Conservation (phyloP, 1,140 invertebrate genomes). For the Battus philenor region DNA sequence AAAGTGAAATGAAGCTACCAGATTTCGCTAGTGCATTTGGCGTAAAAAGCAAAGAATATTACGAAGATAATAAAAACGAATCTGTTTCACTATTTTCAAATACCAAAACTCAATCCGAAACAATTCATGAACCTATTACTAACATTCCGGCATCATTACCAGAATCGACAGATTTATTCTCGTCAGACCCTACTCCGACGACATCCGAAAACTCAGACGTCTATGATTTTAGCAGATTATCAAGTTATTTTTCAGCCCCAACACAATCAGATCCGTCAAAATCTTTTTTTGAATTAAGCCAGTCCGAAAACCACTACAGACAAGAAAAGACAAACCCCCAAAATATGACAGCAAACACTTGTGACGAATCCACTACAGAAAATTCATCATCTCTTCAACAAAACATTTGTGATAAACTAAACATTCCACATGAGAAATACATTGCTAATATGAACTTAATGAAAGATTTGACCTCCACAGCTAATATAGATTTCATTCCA, state of each 20-base stretch:
- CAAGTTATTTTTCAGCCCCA: conserved; percentile 54
- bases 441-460: conserved; percentile 40
- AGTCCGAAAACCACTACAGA: conserved; percentile 64
- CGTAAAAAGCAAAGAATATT: conserved; percentile 6
- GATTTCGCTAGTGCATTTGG: conserved; percentile 11
- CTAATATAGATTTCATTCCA: conserved; percentile 30
- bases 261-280: conserved; percentile 51
- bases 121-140: neutral
- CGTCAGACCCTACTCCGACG: conserved; percentile 9
- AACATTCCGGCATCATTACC: conserved; percentile 22
- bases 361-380: neutral
- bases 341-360: conserved; percentile 1
- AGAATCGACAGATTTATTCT: conserved; percentile 49
- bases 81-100: conserved; percentile 9
- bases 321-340: conserved; percentile 25
- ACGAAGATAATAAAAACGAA: neutral
- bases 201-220: conserved; percentile 23
- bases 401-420: conserved; percentile 17
- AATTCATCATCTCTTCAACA: conserved; percentile 14
- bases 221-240: conserved; percentile 47
- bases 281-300: conserved; percentile 73
- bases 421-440: conserved; percentile 28
- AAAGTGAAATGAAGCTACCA: conserved; percentile 5
- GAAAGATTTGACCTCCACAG: conserved; percentile 44
- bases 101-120: conserved; percentile 15